Base-by-base conservation (phyloP, 2,888 invertebrate species). In the Embidobia sp. region DNA sequence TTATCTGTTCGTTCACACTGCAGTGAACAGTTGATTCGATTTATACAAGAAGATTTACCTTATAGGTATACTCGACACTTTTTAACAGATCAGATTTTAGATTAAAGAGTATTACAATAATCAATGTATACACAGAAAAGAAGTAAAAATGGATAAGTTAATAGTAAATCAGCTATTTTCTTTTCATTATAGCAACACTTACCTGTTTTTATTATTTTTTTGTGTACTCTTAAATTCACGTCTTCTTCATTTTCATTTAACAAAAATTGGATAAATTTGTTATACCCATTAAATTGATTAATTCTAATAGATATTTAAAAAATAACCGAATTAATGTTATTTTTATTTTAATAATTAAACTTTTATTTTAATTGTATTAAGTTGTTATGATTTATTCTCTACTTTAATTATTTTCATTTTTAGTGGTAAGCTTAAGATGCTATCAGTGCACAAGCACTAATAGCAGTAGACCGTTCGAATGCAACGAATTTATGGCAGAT, bases 361-460 rank as follows among this genome's bases (percentile, higher is more conserved):
- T 37, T 13, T 37, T 37, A 15, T 5, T 37, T 6, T 2, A 4
- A 13, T 37, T n/a, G 2, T 29, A 2, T 29, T 29, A 2, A 29
- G 4, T 29, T 37, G 5, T 15, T 1, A 13, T n/a, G 8, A 22
- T 57, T 18, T 31, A 18, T 46, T 29, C 10, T 31, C 11, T 8
- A 22, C 11, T 59, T 40, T 40, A 44, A 31, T 78, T 46, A 59
- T 27, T 63, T 64, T 75, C 5, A 78, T 79, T 88, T 88, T 55
- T 84, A 94, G 94, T 92, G 75, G 81, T 90, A 84, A 92, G 93
- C 76, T 93, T 98, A 85, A 91, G 93, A 83, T 98, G 98, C 90
- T 98, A 95, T 90, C 95, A 96, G 86, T 98, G 98, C 90, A 94
- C 94, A 83, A 97, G 97, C 31, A 95, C 95, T 33, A 94, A 95